Evolutionary conservation across 2,888 invertebrate genomes (phyloP), one percentile per base, ranked within the genome.

Genomic region (Cataglyphis altisquamis): DNA sequence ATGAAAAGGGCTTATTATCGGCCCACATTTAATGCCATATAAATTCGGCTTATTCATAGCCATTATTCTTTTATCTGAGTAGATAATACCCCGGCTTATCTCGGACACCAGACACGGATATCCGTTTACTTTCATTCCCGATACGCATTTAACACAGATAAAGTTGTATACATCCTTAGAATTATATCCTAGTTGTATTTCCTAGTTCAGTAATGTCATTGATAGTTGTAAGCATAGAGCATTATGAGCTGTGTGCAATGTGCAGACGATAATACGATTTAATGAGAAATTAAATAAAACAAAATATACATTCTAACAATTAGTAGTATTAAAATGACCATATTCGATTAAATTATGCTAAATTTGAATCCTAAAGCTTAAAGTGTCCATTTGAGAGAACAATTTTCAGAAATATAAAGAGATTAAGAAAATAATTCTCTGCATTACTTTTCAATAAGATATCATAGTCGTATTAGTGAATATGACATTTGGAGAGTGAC

Each of bases 21-120:
- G 84, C 90, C 88, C 88, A 85, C 75, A 90, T 91, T 88, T 91
- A 91, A 91, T 91, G 91, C 86, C 88, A 87, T 87, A 73, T 81
- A 68, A 60, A 80, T 82, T 86, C 57, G 74, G 86, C 82, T 84
- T 86, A 82, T 73, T 70, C 52, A 63, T 67, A 82, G 41, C 57
- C 55, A 57, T 82, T 52, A 52, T 52, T 52, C 48, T 64, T 80
- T 82, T 78, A 62, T 83, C 68, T 82, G 82, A 86, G 67, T 75
- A 67, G 70, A 82, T 78, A 85, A 85, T 52, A 36, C 72, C 81
- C 62, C 68, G 32, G 48, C 39, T 82, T 60, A 48, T 72, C 41
- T 78, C 62, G 81, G 63, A 86, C 36, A 85, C 57, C 74, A 70
- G 29, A 78, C 62, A 64, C 29, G 67, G 36, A 62, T 77, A 74